Conservation (phyloP, 2,113 vertebrate genomes). For the Stegastes partitus region DNA sequence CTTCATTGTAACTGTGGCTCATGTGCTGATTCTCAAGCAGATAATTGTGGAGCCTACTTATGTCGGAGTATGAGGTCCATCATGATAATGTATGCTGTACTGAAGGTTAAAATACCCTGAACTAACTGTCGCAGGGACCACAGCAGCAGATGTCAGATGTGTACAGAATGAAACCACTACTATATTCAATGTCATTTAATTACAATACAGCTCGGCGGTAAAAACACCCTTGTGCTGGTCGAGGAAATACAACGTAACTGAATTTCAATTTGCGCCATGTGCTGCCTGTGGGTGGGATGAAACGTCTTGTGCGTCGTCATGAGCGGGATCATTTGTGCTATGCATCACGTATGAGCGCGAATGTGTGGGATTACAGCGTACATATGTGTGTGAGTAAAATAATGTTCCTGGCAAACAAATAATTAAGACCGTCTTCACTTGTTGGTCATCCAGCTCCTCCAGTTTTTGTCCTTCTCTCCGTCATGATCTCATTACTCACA, state of each 20-base stretch:
- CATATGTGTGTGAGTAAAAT: neutral
- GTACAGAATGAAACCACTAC: neutral
- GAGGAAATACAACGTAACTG: neutral
- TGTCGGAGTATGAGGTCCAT: constrained; percentile 21
- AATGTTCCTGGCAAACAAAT: constrained; percentile 11
- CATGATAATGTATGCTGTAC: constrained; percentile 18
- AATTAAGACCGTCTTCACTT: constrained; percentile 8
- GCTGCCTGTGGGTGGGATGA: constrained; percentile 24
- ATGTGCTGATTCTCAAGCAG: constrained; percentile 21
- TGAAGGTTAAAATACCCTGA: constrained; percentile 19
- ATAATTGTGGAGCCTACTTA: constrained; percentile 31
- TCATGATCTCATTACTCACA: constrained; percentile 24
- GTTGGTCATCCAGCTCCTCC: constrained; percentile 17
- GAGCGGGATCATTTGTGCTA: constrained; percentile 23
- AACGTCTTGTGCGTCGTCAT: constrained; percentile 1
- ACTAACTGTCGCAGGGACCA: constrained; percentile 21
- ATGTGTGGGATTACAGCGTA: constrained; percentile 13
- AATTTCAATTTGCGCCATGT: neutral
- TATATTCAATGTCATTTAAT: neutral
- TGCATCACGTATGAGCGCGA: constrained; percentile 5
- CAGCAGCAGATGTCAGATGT: constrained; percentile 4
- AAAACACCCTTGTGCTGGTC: too few relatives aligned
- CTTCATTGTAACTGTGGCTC: constrained; percentile 4
- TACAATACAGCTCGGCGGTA: too few relatives aligned
- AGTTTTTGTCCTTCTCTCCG: constrained; percentile 2